These are phyloP conservation scores for Drosophila nigricruria DNA, from an alignment of 2,888 invertebrate genomes.

Conservation along the genomic window DNA sequence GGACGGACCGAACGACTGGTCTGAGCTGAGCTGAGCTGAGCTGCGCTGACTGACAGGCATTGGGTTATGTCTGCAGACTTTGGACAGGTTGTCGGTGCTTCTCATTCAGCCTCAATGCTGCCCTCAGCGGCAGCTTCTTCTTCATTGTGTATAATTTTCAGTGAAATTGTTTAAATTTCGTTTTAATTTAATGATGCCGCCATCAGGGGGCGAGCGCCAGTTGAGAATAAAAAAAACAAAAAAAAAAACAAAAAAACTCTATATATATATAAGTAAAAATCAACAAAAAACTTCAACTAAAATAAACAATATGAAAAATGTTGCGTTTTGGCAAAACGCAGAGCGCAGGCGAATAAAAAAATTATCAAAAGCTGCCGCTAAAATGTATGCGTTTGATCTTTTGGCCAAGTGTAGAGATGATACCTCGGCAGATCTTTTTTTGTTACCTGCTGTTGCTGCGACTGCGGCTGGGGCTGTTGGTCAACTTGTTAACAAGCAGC, in stretches of 20 bases:
- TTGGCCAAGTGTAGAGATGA: constrained; percentile 63
- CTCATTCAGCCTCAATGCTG: constrained; percentile 53
- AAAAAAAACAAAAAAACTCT: constrained; percentile 21
- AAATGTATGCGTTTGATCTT: constrained; percentile 81
- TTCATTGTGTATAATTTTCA: constrained; percentile 76
- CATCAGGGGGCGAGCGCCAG: constrained; percentile 70
- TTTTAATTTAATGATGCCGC: constrained; percentile 81
- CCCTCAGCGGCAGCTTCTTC: constrained; percentile 50
- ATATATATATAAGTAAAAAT: constrained; percentile 12
- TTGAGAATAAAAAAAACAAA: constrained; percentile 44
- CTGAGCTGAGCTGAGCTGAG: constrained; percentile 1
- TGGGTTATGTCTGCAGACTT: constrained; percentile 45
- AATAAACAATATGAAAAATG: constrained; percentile 75
- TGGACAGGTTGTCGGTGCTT: constrained; percentile 61
- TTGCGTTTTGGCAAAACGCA: constrained; percentile 59
- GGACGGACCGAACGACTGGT: constrained; percentile 15
- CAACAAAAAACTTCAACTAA: constrained; percentile 41
- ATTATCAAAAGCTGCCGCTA: constrained; percentile 80
- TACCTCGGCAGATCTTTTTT: constrained; percentile 38
- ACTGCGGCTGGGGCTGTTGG: constrained; percentile 56
- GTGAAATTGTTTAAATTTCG: constrained; percentile 82
- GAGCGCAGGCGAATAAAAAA: constrained; percentile 50
- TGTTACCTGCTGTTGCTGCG: constrained; percentile 62
- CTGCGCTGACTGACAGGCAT: constrained; percentile 47
- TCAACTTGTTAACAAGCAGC: constrained; percentile 78